Evolutionary conservation across 2,797 vertebrate genomes (phyloP).

Genomic region (Mus minutoides): DNA sequence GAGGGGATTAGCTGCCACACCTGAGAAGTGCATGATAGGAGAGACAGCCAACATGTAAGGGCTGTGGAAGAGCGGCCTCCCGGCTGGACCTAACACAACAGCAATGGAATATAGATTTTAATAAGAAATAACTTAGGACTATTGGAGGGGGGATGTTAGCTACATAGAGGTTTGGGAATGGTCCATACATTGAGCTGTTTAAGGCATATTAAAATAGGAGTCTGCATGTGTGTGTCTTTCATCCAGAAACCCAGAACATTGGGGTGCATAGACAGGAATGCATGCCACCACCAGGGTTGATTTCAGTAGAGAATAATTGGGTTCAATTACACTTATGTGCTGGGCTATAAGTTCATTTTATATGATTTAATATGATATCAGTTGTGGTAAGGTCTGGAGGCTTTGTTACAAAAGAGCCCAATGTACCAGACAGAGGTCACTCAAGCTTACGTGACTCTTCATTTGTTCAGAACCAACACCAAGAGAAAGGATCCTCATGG

Average conservation of each 20-base stretch:
- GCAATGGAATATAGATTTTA: not conserved
- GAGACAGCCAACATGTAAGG: not conserved
- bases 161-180: not conserved
- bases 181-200: not conserved
- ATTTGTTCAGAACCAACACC: not conserved
- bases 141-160: not conserved
- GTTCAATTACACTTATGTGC: not conserved
- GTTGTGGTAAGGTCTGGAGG: not conserved
- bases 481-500: not conserved
- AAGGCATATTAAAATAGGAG: not conserved
- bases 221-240: too few relatives aligned
- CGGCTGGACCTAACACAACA: not conserved
- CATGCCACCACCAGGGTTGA: too few relatives aligned
- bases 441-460: not conserved
- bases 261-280: not conserved
- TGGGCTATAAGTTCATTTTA: not conserved
- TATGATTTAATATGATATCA: not conserved
- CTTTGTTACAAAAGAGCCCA: not conserved
- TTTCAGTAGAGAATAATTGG: not conserved
- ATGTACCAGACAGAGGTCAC: not conserved
- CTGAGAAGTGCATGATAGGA: not conserved
- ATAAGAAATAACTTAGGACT: not conserved
- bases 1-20: not conserved
- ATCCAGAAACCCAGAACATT: too few relatives aligned
- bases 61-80: accelerated